Conservation (phyloP, 2,797 vertebrate genomes). For the Falco novaeseelandiae region DNA sequence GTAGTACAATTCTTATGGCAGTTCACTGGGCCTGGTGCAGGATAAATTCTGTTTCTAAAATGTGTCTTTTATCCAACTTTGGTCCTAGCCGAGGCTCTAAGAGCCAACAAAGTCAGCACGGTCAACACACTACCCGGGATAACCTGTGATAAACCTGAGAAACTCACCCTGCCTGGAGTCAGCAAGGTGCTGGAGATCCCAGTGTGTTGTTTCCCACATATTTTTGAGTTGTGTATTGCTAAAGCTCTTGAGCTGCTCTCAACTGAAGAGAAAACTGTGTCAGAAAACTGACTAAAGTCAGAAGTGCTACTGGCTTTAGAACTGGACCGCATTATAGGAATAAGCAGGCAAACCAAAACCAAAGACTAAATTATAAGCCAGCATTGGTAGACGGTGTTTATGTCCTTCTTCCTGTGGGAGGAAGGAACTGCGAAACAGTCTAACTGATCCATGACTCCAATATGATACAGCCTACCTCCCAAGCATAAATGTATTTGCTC, state of each 20-base stretch:
- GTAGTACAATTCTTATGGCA: background rate
- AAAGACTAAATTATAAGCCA: background rate
- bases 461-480: background rate
- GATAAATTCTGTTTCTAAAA: background rate
- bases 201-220: background rate
- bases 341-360: background rate
- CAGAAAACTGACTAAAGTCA: too few relatives aligned
- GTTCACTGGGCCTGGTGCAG: background rate
- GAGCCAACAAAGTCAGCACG: background rate
- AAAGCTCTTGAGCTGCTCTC: background rate
- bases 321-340: background rate
- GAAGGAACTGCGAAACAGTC: background rate
- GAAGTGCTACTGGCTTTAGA: background rate
- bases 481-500: background rate
- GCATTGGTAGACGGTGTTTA: background rate
- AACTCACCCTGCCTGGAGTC: background rate
- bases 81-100: background rate
- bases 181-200: background rate
- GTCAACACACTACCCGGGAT: fast-evolving
- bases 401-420: background rate
- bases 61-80: background rate
- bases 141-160: background rate
- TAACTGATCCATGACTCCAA: background rate
- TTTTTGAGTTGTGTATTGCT: background rate
- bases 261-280: background rate